These are phyloP conservation scores for Clistopyga incitator DNA, from an alignment of 2,888 invertebrate genomes.

Conservation along the genomic window DNA sequence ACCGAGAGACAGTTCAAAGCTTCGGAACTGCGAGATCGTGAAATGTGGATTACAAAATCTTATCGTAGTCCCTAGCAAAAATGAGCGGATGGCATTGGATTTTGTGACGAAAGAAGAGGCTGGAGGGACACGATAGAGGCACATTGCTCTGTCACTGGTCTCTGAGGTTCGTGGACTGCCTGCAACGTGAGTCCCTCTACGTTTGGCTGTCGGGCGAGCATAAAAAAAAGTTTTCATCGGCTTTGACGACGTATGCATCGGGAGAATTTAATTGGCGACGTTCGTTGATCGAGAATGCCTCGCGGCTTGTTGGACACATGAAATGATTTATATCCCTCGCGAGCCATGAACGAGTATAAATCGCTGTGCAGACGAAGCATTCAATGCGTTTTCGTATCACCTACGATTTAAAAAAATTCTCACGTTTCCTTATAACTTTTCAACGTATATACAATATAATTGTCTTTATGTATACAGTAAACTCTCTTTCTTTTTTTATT, in stretches of 20 bases:
- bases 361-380: background rate
- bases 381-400: background rate
- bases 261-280: slow-evolving; percentile 3
- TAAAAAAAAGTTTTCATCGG: slow-evolving; percentile 28
- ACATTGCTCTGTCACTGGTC: slow-evolving; percentile 22
- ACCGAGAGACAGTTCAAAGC: slow-evolving; percentile 34
- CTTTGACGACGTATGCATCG: background rate
- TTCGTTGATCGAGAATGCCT: background rate
- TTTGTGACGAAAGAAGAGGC: background rate
- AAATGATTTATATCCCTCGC: slow-evolving; percentile 29
- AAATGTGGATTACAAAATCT: slow-evolving; percentile 3
- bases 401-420: background rate
- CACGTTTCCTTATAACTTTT: no score
- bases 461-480: background rate
- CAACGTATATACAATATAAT: no score
- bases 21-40: slow-evolving; percentile 44
- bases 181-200: background rate
- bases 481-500: background rate
- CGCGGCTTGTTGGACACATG: background rate
- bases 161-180: background rate
- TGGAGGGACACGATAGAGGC: background rate
- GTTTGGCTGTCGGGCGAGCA: background rate
- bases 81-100: background rate
- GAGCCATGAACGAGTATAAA: slow-evolving; percentile 21
- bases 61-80: background rate